Evolutionary conservation across 2,797 vertebrate genomes (phyloP).

Genomic region (Crenuchus spilurus): DNA sequence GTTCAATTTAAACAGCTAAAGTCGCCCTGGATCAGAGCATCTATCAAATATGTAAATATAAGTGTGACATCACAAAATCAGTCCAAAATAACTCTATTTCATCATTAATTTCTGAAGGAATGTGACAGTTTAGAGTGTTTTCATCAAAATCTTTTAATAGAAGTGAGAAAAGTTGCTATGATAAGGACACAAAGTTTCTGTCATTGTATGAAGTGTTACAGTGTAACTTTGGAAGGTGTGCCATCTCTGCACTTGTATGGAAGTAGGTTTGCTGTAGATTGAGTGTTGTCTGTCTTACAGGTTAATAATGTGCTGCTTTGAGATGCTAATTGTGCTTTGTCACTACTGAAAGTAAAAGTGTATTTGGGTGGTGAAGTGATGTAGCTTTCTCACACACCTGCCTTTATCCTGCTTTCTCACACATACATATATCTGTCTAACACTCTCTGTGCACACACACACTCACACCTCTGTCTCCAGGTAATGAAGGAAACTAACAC

Average conservation of each 20-base stretch:
- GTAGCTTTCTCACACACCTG: conserved; percentile 30
- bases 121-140: too few species aligned
- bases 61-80: too few species aligned
- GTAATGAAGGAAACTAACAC: conserved; percentile 83
- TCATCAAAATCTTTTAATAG: too few species aligned
- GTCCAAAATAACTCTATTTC: too few species aligned
- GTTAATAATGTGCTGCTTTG: conserved; percentile 41
- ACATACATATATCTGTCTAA: conserved; percentile 21
- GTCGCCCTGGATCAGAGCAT: too few species aligned
- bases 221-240: neutral
- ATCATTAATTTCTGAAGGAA: too few species aligned
- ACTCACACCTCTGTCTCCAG: conserved; percentile 58
- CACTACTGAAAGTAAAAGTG: conserved; percentile 49
- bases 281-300: neutral
- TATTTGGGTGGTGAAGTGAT: conserved; percentile 12
- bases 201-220: neutral
- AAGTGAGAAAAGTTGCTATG: neutral
- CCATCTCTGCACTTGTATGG: neutral
- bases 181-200: neutral
- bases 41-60: too few species aligned
- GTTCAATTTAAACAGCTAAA: too few species aligned
- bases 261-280: conserved; percentile 9
- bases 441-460: conserved; percentile 31
- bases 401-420: conserved; percentile 17
- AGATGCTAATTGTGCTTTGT: conserved; percentile 73